phyloP scores from a whole-genome alignment of 2,888 invertebrate genomes.

The Trachelus stipa region DNA sequence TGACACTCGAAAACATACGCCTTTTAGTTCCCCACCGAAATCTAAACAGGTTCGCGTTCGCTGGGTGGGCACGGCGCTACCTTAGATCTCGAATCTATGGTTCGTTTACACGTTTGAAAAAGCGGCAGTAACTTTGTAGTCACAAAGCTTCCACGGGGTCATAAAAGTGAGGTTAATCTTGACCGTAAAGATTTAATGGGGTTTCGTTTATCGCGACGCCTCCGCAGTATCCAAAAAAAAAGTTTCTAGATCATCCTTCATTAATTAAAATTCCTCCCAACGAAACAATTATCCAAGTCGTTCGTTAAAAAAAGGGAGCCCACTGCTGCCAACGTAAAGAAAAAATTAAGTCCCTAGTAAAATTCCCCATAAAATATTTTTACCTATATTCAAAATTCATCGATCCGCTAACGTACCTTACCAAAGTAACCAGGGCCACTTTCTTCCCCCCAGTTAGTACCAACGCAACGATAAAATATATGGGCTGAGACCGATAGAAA shows the following conservation, averaged over 20 bases:
- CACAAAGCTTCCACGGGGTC: slow-evolving; percentile 14
- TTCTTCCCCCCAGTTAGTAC: neutral
- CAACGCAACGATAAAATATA: neutral
- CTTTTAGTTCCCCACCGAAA: neutral
- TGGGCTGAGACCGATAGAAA: slow-evolving; percentile 6
- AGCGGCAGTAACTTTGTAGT: slow-evolving; percentile 19
- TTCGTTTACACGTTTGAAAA: slow-evolving; percentile 16
- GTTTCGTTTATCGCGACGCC: slow-evolving; percentile 3
- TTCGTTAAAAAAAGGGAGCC: neutral
- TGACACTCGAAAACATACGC: neutral
- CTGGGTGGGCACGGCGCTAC: slow-evolving; percentile 10
- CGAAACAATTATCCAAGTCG: neutral
- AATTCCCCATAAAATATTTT: neutral
- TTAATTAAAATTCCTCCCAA: neutral
- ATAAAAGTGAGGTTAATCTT: slow-evolving; percentile 20
- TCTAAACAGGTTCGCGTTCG: neutral
- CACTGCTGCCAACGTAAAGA: neutral
- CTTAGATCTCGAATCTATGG: slow-evolving; percentile 8
- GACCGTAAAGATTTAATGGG: slow-evolving; percentile 17
- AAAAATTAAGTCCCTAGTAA: neutral
- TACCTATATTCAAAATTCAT: neutral
- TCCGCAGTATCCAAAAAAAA: neutral
- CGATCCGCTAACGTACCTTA: neutral
- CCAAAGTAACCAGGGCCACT: neutral
- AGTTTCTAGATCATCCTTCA: neutral